Conservation (phyloP, 2,797 vertebrate species). For the Sebastes oblongus region DNA sequence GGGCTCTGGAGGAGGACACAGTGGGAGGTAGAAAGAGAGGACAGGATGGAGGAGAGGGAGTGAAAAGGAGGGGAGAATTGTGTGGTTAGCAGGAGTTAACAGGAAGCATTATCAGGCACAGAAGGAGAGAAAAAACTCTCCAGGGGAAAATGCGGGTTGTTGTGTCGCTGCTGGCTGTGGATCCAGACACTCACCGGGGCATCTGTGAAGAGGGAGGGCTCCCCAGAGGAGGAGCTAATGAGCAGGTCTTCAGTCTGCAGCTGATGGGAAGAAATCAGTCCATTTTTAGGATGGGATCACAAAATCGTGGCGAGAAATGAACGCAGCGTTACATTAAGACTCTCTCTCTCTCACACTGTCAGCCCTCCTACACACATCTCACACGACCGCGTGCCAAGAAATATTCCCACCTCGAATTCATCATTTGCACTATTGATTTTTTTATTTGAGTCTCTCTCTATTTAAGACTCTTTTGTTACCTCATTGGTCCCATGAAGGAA, state of each 20-base stretch:
- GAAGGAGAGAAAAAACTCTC: slow-evolving; percentile 45
- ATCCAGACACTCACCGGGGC: slow-evolving; percentile 82
- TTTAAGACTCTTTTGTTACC: slow-evolving; percentile 67
- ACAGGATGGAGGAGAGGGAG: background rate
- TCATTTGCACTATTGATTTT: slow-evolving; percentile 40
- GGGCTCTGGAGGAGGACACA: slow-evolving; percentile 76
- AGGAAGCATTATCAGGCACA: slow-evolving; percentile 47
- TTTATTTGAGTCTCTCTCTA: slow-evolving; percentile 12
- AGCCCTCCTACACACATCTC: slow-evolving; percentile 12
- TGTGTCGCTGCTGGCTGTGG: slow-evolving; percentile 59
- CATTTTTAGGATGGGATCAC: slow-evolving; percentile 37
- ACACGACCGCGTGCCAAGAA: slow-evolving; percentile 23
- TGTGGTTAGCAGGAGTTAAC: slow-evolving; percentile 55
- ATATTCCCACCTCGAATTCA: slow-evolving; percentile 8
- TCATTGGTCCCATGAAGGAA: slow-evolving; percentile 88
- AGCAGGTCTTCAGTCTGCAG: slow-evolving; percentile 87
- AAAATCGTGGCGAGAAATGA: slow-evolving; percentile 2
- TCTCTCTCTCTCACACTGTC: slow-evolving; percentile 1
- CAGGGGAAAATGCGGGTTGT: slow-evolving; percentile 39
- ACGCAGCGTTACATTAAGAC: background rate
- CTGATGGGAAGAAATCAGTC: slow-evolving; percentile 70
- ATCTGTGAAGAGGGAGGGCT: slow-evolving; percentile 83
- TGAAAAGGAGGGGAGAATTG: background rate
- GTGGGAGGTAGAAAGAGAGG: slow-evolving; percentile 9
- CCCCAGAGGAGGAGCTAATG: slow-evolving; percentile 85